Evolutionary conservation across 2,888 invertebrate genomes (phyloP).

Genomic region (Carterocephalus palaemon): DNA sequence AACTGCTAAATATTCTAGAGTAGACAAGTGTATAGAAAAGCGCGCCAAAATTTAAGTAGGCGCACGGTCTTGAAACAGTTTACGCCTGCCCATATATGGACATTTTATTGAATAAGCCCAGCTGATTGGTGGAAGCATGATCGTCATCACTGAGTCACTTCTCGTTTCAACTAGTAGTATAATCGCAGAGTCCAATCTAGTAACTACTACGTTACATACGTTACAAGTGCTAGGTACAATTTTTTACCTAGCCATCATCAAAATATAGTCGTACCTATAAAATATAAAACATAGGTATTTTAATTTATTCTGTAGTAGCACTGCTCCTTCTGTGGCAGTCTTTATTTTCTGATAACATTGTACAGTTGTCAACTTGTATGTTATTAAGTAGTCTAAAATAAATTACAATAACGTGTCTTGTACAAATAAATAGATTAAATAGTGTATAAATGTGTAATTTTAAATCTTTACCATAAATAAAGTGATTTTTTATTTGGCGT

Average conservation of each 20-base stretch:
- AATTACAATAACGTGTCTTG: no score
- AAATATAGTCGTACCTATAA: conserved; percentile 38
- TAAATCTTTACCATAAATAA: no score
- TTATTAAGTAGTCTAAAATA: no score
- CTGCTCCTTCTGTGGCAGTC: conserved; percentile 36
- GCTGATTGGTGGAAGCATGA: conserved; percentile 73
- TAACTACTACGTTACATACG: conserved; percentile 30
- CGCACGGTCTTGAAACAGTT: conserved; percentile 45
- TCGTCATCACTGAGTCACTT: conserved; percentile 68
- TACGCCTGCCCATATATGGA: conserved; percentile 81
- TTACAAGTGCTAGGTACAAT: conserved; percentile 40
- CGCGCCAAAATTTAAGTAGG: conserved; percentile 52
- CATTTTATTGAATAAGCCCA: conserved; percentile 77
- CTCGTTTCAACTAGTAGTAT: conserved; percentile 46
- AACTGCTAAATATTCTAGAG: no score
- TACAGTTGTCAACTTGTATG: conserved; percentile 52
- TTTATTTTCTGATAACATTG: conserved; percentile 47
- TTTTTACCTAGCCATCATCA: conserved; percentile 42
- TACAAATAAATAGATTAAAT: no score
- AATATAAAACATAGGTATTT: conserved; percentile 36
- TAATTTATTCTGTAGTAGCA: conserved; percentile 34
- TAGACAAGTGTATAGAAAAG: no score
- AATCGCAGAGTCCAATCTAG: conserved; percentile 46
- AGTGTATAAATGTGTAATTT: no score
- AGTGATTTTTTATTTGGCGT: no score